Evolutionary conservation across 2,888 invertebrate genomes (phyloP).

Genomic region (Trachelus tabidus): DNA sequence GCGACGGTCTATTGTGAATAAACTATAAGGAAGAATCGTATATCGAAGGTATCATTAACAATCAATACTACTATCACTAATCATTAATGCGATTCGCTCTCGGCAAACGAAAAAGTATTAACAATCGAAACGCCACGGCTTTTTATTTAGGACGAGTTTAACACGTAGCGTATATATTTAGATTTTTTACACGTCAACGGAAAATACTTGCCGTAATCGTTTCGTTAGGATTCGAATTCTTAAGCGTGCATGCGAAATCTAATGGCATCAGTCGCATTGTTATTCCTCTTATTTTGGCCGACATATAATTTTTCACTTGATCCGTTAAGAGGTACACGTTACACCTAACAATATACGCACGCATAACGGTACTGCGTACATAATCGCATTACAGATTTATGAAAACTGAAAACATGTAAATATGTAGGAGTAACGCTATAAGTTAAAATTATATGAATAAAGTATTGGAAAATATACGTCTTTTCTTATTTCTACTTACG

Average conservation of each 20-base stretch:
- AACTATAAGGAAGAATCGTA: not conserved
- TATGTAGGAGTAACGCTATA: constrained; percentile 50
- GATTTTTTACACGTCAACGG: constrained; percentile 58
- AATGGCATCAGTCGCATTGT: constrained; percentile 14
- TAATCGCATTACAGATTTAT: constrained; percentile 40
- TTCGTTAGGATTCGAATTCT: constrained; percentile 27
- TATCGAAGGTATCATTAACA: not conserved
- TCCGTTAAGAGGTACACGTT: not conserved
- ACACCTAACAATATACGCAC: constrained; percentile 5
- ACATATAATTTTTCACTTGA: constrained; percentile 22
- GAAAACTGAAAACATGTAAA: constrained; percentile 44
- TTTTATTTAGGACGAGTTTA: not conserved
- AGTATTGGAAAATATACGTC: constrained; percentile 37
- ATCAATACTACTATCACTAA: not conserved
- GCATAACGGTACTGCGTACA: constrained; percentile 6
- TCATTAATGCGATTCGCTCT: not conserved
- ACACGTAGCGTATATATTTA: constrained; percentile 47
- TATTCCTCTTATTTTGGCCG: constrained; percentile 25
- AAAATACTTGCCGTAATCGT: constrained; percentile 41
- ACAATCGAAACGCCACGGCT: not conserved
- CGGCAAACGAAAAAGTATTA: not conserved
- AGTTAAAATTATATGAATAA: constrained; percentile 56
- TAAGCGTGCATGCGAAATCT: constrained; percentile 18
- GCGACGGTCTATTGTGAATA: not conserved
- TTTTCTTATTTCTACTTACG: not conserved